Evolutionary conservation across 2,888 invertebrate genomes (phyloP).

Genomic region (Phorcus lineatus): DNA sequence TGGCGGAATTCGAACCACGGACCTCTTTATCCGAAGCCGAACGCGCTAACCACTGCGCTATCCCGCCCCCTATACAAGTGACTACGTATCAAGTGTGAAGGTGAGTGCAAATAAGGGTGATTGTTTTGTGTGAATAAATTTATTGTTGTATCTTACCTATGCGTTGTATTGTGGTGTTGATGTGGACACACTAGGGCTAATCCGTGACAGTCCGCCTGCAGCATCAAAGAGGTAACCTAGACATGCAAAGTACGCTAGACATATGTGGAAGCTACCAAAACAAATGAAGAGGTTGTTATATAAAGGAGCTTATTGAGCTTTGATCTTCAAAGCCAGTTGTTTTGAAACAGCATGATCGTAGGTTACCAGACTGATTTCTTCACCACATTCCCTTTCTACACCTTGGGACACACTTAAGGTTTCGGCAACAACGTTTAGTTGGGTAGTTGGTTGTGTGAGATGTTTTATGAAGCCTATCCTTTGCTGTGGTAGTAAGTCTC

Average conservation of each 20-base stretch:
- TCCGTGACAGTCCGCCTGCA: background rate
- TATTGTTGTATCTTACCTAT: too few species aligned
- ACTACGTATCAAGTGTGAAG: too few species aligned
- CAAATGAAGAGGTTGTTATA: background rate
- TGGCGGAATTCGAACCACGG: too few species aligned
- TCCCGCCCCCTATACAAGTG: too few species aligned
- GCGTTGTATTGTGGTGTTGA: too few species aligned
- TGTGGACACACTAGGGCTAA: too few species aligned
- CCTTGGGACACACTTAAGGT: conserved; percentile 24
- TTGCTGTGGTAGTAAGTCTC: background rate
- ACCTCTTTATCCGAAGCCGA: too few species aligned
- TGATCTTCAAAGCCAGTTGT: background rate
- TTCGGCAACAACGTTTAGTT: conserved; percentile 28
- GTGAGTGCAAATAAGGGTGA: too few species aligned
- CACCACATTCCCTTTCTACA: conserved; percentile 24
- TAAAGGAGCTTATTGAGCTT: background rate
- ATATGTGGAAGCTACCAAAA: background rate
- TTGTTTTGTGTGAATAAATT: too few species aligned
- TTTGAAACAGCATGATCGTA: background rate
- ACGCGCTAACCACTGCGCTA: too few species aligned
- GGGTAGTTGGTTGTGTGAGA: conserved; percentile 27
- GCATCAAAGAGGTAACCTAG: background rate
- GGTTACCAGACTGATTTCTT: background rate
- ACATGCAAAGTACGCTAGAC: background rate
- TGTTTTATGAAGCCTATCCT: conserved; percentile 14